phyloP scores from a whole-genome alignment of 2,113 vertebrate genomes.

The Petroica traversi region DNA sequence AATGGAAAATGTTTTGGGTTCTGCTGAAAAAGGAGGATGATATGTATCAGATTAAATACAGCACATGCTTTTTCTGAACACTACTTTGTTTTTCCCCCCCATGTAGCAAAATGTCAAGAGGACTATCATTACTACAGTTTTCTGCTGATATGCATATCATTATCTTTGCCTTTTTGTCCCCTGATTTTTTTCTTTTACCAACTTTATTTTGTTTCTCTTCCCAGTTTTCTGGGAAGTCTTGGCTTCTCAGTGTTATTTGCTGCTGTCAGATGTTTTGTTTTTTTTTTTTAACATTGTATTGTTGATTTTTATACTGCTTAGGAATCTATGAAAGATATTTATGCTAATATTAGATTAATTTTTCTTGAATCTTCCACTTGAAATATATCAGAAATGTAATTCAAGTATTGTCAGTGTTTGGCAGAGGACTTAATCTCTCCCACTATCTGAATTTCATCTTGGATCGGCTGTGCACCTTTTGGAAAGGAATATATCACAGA shows the following conservation, averaged over 20 bases:
- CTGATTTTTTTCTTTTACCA: background rate
- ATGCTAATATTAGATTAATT: background rate
- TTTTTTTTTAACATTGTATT: background rate
- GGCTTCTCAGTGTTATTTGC: background rate
- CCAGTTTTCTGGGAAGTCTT: background rate
- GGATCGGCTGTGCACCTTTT: background rate
- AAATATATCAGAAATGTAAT: background rate
- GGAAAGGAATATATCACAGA: background rate
- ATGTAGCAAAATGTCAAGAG: conserved; percentile 38
- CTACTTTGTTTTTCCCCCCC: background rate
- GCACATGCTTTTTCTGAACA: background rate
- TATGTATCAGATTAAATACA: background rate
- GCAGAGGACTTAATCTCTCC: background rate
- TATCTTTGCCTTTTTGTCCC: background rate
- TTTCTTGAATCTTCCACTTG: background rate
- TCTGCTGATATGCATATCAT: background rate
- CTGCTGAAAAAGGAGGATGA: background rate
- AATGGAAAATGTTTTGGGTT: conserved; percentile 7
- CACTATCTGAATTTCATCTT: background rate
- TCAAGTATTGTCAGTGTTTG: background rate
- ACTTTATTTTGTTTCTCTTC: background rate
- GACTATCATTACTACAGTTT: background rate
- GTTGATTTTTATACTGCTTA: background rate
- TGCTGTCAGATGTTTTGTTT: background rate
- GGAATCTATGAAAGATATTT: background rate